phyloP scores from a whole-genome alignment of 1,140 invertebrate species.

The Penaeus indicus region DNA sequence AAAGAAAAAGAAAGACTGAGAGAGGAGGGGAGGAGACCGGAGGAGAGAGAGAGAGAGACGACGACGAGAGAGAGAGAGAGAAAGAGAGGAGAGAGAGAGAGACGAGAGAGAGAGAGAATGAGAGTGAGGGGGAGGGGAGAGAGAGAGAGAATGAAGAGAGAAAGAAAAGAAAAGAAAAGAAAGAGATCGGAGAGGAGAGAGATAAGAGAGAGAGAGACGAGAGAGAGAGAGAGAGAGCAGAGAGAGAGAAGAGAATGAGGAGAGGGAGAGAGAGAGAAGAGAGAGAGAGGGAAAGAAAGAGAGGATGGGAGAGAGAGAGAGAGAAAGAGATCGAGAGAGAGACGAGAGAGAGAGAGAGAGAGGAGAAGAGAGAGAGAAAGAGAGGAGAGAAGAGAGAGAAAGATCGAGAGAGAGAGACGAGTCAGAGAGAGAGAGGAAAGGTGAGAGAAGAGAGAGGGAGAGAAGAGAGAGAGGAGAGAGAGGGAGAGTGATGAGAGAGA shows the following conservation, averaged over 20 bases:
- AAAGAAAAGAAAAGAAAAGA: not conserved
- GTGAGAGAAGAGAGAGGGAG: not conserved
- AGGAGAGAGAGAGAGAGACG: not conserved
- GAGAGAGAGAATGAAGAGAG: not conserved
- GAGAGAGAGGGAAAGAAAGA: not conserved
- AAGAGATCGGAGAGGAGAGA: not conserved
- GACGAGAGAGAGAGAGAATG: not conserved
- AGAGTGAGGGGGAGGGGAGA: not conserved
- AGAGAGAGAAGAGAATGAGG: too few species aligned
- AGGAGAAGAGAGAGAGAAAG: not conserved
- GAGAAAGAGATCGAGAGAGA: not conserved
- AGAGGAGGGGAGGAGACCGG: too few species aligned
- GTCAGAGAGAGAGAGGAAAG: not conserved
- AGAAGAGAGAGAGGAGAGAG: not conserved
- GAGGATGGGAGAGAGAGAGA: not conserved
- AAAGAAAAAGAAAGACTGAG: not conserved
- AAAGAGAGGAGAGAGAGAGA: not conserved
- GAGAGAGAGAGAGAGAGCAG: conserved; percentile 31
- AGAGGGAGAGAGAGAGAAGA: conserved; percentile 7
- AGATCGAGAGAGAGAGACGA: not conserved
- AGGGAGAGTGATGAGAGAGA: not conserved
- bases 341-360: not conserved
- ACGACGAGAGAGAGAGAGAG: not conserved
- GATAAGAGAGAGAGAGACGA: conserved; percentile 16
- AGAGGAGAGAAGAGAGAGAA: not conserved